A percentile compares a stretch with the other conserved stretches of the same genome.
Evolutionary conservation across 2,888 invertebrate species (phyloP).

Genomic region (Hoplodrina ambigua): DNA sequence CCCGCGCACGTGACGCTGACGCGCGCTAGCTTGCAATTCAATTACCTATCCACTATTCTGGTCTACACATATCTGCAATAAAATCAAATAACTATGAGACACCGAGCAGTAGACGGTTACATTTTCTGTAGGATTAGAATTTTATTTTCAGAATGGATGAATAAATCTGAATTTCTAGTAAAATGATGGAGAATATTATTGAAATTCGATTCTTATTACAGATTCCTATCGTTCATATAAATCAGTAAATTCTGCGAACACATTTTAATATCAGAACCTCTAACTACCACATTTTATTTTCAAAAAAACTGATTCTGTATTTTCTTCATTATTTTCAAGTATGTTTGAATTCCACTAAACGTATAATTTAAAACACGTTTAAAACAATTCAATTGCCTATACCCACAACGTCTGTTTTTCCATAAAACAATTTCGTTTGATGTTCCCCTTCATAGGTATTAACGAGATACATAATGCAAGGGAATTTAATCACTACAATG

Average conservation of each 20-base stretch:
- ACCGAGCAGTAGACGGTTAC: slow-evolving; percentile 55
- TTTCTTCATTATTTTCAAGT: too few relatives aligned
- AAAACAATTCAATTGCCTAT: neutral
- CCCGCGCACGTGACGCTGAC: slow-evolving; percentile 76
- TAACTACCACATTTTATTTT: neutral
- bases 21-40: slow-evolving; percentile 81
- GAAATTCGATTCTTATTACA: neutral
- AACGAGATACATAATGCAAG: slow-evolving; percentile 25
- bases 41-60: slow-evolving; percentile 79
- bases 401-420: slow-evolving; percentile 17
- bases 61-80: slow-evolving; percentile 71
- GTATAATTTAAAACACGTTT: neutral
- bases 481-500: slow-evolving; percentile 58
- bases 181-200: neutral
- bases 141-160: slow-evolving; percentile 28
- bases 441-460: slow-evolving; percentile 13
- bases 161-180: slow-evolving; percentile 23
- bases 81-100: slow-evolving; percentile 76
- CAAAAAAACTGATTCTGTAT: too few relatives aligned
- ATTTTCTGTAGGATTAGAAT: slow-evolving; percentile 37
- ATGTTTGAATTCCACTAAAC: neutral
- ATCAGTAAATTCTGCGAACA: neutral
- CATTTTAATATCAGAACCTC: neutral
- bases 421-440: slow-evolving; percentile 12
- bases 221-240: neutral